Conservation (phyloP, 2,888 invertebrate genomes). For the Cerastoderma edule region DNA sequence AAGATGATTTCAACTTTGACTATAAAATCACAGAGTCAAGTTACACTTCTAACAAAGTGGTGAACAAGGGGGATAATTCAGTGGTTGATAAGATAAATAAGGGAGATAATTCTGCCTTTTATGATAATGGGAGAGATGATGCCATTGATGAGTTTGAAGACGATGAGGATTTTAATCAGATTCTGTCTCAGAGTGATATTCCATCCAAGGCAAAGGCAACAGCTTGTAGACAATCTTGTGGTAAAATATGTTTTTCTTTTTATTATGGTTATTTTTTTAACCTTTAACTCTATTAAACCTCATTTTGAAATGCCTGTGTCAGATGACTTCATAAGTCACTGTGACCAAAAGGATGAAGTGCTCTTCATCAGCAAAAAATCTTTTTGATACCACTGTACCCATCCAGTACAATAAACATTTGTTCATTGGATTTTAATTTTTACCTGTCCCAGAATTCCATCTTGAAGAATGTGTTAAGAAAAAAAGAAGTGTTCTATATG, state of each 20-base stretch:
- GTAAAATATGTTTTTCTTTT: conserved; percentile 31
- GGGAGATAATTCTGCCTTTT: conserved; percentile 32
- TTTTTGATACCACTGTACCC: too few relatives aligned
- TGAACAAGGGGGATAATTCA: conserved; percentile 18
- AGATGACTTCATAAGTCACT: too few relatives aligned
- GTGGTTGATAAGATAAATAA: too few relatives aligned
- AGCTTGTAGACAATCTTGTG: conserved; percentile 35
- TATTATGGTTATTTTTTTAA: neutral
- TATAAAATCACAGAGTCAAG: conserved; percentile 41
- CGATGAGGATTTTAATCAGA: conserved; percentile 59
- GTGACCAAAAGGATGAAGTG: too few relatives aligned
- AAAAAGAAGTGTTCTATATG: too few relatives aligned
- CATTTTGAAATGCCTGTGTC: too few relatives aligned
- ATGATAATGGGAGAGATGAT: conserved; percentile 32
- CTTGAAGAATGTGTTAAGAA: too few relatives aligned
- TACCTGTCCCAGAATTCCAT: too few relatives aligned
- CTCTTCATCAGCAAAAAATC: too few relatives aligned
- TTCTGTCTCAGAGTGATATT: conserved; percentile 35
- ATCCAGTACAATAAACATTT: too few relatives aligned
- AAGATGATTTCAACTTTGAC: conserved; percentile 45
- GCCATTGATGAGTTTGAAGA: conserved; percentile 56
- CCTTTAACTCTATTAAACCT: too few relatives aligned
- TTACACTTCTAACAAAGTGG: neutral
- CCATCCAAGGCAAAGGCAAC: conserved; percentile 12
- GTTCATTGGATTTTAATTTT: too few relatives aligned